Conservation (phyloP, 92 coral and sea anemone species). For the Pocillopora grandis region DNA sequence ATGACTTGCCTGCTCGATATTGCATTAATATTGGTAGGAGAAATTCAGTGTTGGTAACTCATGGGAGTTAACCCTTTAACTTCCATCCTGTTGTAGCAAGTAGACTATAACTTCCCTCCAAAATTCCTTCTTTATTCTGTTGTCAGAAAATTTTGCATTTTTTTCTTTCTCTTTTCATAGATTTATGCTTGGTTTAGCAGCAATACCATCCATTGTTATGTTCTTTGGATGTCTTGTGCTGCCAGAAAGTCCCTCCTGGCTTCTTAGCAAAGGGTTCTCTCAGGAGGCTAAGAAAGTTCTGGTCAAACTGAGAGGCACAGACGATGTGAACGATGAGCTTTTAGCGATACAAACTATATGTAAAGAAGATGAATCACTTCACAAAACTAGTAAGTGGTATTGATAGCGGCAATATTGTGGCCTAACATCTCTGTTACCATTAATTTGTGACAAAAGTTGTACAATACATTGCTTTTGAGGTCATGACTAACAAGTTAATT, state of each 20-base stretch:
- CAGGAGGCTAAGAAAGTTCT: constrained; percentile 68
- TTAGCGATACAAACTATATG: constrained; percentile 52
- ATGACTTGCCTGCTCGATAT: too few species aligned
- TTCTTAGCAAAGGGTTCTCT: constrained; percentile 63
- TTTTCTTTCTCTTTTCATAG: constrained; percentile 29
- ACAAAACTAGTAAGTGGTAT: not conserved
- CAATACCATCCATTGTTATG: constrained; percentile 87
- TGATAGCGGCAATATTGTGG: too few species aligned
- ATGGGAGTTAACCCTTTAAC: too few species aligned
- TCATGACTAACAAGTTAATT: too few species aligned
- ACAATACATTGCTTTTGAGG: too few species aligned
- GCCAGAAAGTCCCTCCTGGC: constrained; percentile 98
- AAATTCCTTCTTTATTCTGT: not conserved
- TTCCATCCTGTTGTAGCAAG: too few species aligned
- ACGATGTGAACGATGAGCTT: constrained; percentile 70
- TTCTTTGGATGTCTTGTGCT: constrained; percentile 82
- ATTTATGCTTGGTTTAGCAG: constrained; percentile 90
- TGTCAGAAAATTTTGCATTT: not conserved
- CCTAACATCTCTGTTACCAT: too few species aligned
- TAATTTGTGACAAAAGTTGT: too few species aligned
- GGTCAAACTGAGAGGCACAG: constrained; percentile 59
- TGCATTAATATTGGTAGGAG: too few species aligned
- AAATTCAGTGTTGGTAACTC: too few species aligned
- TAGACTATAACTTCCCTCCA: too few species aligned
- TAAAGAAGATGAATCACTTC: constrained; percentile 50